These are phyloP conservation scores for Daubentonia madagascariensis DNA, from an alignment of 2,113 vertebrate genomes.

Conservation along the genomic window DNA sequence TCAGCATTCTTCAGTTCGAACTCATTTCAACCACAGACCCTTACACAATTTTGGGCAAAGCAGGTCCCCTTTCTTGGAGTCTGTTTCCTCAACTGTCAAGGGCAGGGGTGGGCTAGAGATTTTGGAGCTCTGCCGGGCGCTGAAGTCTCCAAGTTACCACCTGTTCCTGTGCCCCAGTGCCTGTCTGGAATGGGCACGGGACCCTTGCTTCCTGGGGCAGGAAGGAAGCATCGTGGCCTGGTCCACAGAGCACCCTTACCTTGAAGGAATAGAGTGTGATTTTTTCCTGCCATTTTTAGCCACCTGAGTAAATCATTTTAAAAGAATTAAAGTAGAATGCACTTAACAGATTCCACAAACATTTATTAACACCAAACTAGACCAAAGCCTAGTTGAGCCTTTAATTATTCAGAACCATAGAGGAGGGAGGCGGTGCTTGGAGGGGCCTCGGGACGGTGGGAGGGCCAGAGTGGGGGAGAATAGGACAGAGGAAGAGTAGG, in stretches of 20 bases:
- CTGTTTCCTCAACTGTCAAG: background rate
- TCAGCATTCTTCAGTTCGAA: accelerated
- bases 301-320: background rate
- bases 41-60: background rate
- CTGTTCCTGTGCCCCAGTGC: background rate
- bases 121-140: background rate
- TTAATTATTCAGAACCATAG: slow-evolving; percentile 42
- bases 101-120: background rate
- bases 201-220: no score
- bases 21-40: background rate
- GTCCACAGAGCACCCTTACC: accelerated
- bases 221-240: background rate
- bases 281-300: background rate
- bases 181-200: background rate
- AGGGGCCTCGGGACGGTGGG: background rate
- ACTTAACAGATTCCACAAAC: background rate
- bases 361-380: slow-evolving; percentile 37
- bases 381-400: background rate
- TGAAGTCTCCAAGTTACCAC: no score
- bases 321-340: background rate
- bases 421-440: background rate
- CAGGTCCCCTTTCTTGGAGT: no score
- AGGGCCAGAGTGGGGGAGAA: no score
- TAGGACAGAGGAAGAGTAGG: background rate
- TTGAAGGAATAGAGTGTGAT: accelerated